These are phyloP conservation scores for Sceloporus undulatus DNA, from an alignment of 2,113 vertebrate species.

Conservation along the genomic window DNA sequence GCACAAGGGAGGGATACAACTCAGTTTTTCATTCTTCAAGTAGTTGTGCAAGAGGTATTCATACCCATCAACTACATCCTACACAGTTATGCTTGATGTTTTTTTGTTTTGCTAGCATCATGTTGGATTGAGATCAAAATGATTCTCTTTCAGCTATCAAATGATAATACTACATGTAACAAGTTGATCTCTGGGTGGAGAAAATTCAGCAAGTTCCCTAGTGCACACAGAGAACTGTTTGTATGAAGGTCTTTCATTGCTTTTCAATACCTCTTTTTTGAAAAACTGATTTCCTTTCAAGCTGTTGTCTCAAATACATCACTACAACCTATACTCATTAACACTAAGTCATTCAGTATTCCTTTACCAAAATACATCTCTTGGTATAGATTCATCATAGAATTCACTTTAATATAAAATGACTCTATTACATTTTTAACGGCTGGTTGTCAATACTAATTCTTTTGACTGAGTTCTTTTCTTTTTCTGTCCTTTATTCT, in stretches of 20 bases:
- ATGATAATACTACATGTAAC: neutral
- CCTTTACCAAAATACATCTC: slow-evolving; percentile 2
- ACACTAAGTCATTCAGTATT: slow-evolving; percentile 32
- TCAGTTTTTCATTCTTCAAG: no score
- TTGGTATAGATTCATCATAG: slow-evolving; percentile 16
- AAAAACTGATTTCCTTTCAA: slow-evolving; percentile 42
- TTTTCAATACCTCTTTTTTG: neutral
- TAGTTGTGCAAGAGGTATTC: no score
- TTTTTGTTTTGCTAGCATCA: no score
- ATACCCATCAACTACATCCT: no score
- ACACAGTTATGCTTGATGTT: no score
- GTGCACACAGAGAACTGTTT: neutral
- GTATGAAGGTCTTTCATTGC: neutral
- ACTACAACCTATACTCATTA: slow-evolving; percentile 5
- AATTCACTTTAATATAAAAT: slow-evolving; percentile 44
- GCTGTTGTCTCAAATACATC: slow-evolving; percentile 26
- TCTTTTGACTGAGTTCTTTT: slow-evolving; percentile 61
- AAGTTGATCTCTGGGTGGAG: neutral
- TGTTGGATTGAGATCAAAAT: neutral
- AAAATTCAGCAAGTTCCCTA: neutral
- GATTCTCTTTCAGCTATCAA: slow-evolving; percentile 3
- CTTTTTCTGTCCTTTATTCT: slow-evolving; percentile 63
- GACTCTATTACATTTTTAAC: slow-evolving; percentile 51
- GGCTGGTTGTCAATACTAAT: slow-evolving; percentile 63
- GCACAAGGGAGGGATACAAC: no score